A percentile compares a stretch with the other conserved stretches of the same genome.
Conservation (phyloP, 2,888 invertebrate genomes). For the Perizoma flavofasciatum region DNA sequence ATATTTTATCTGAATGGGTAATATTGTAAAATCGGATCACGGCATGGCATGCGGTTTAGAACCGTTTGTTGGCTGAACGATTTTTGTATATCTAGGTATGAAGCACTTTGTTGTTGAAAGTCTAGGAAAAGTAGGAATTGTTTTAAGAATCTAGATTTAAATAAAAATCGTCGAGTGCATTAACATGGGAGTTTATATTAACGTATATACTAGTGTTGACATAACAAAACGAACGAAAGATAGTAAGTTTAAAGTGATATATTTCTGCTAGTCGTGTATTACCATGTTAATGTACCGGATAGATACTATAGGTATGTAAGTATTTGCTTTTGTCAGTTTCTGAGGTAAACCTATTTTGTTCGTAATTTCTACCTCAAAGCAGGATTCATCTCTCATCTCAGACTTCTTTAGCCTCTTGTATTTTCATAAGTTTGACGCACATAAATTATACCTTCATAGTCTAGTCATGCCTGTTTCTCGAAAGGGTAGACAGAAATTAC, state of each 20-base stretch:
- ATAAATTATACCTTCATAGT: too few species aligned
- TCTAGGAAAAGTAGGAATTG: constrained; percentile 37
- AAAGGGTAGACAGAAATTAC: too few species aligned
- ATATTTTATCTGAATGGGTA: constrained; percentile 13
- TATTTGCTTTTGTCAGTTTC: constrained; percentile 23
- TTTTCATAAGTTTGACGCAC: too few species aligned
- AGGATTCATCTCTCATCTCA: background rate
- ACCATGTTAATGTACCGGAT: constrained; percentile 32
- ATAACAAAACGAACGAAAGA: too few species aligned
- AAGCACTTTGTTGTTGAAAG: constrained; percentile 43
- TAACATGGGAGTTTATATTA: constrained; percentile 9
- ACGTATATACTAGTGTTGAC: background rate
- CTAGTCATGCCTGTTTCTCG: too few species aligned
- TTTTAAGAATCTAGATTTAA: constrained; percentile 27
- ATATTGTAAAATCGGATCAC: constrained; percentile 23
- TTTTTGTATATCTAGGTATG: constrained; percentile 29
- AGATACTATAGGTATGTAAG: constrained; percentile 14
- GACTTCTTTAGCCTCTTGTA: background rate
- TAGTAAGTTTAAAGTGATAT: too few species aligned
- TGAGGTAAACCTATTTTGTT: constrained; percentile 14
- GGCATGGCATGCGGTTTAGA: constrained; percentile 30
- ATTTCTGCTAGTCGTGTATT: too few species aligned
- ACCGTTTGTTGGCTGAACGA: constrained; percentile 28
- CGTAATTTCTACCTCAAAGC: background rate
- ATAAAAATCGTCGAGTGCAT: constrained; percentile 23